phyloP scores from a whole-genome alignment of 2,113 vertebrate species.

The Carollia perspicillata region DNA sequence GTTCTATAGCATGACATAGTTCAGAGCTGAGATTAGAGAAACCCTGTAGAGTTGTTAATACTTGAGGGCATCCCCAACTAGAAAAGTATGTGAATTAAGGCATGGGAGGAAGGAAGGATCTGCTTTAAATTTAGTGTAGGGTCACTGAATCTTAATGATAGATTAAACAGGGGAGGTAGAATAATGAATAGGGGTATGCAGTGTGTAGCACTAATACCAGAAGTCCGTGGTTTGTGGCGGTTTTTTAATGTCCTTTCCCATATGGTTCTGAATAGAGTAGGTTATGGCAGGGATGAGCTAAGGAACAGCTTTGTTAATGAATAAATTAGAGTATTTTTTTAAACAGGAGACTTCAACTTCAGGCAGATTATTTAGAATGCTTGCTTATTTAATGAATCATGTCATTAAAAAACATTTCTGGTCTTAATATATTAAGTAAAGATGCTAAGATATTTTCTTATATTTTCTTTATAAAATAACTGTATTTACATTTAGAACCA shows the following conservation, averaged over 20 bases:
- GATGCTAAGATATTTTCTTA: slow-evolving; percentile 31
- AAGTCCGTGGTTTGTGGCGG: slow-evolving; percentile 86
- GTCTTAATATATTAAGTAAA: slow-evolving; percentile 30
- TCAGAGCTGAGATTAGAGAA: slow-evolving; percentile 90
- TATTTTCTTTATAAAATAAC: slow-evolving; percentile 53
- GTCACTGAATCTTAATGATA: slow-evolving; percentile 91
- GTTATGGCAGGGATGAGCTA: slow-evolving; percentile 89
- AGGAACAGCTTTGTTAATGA: slow-evolving; percentile 86
- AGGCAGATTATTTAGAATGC: slow-evolving; percentile 65
- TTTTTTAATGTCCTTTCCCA: slow-evolving; percentile 90
- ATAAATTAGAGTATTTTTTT: slow-evolving; percentile 79
- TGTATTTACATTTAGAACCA: slow-evolving; percentile 41
- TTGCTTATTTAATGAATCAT: slow-evolving; percentile 73
- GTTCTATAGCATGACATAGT: slow-evolving; percentile 88
- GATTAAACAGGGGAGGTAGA: slow-evolving; percentile 88
- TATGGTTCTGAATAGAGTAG: slow-evolving; percentile 88
- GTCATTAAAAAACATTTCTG: slow-evolving; percentile 33
- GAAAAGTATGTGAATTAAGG: slow-evolving; percentile 90
- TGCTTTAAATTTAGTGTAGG: slow-evolving; percentile 91
- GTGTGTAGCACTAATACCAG: slow-evolving; percentile 88
- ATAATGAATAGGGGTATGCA: slow-evolving; percentile 89
- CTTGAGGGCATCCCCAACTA: slow-evolving; percentile 88
- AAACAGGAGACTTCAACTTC: slow-evolving; percentile 66
- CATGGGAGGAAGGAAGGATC: slow-evolving; percentile 92
- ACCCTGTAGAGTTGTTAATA: slow-evolving; percentile 90